Percentiles rank a stretch among this genome's conserved stretches.
Evolutionary conservation across 1,140 invertebrate genomes (phyloP).

Genomic region (Neodiprion pinetum): DNA sequence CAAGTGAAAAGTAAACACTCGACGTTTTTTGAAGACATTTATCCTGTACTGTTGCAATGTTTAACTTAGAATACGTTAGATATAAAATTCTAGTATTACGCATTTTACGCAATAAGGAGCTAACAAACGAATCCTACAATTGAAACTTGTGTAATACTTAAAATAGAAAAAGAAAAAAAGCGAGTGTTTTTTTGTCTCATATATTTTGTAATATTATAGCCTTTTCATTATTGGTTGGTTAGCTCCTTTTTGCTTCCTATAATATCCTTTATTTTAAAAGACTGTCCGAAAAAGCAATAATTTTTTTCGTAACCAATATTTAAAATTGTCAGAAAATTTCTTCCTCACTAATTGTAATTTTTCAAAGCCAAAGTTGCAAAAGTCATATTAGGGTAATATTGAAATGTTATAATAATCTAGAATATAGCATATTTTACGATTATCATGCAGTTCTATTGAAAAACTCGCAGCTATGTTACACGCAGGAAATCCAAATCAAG

Average conservation of each 20-base stretch:
- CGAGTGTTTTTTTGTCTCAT: background rate
- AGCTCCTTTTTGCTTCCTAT: background rate
- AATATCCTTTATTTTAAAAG: constrained; percentile 9
- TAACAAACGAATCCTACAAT: background rate
- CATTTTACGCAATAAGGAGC: background rate
- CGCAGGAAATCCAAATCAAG: background rate
- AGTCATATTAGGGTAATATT: background rate
- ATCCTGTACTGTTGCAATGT: constrained; percentile 1
- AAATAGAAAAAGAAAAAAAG: background rate
- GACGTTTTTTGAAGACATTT: background rate
- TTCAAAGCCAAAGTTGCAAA: constrained; percentile 5
- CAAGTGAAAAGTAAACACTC: background rate
- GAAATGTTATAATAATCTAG: background rate
- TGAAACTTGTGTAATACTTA: background rate
- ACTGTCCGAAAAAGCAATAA: constrained; percentile 11
- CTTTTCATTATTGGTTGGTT: background rate
- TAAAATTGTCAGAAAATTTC: background rate
- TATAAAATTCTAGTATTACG: background rate
- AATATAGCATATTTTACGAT: background rate
- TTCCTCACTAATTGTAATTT: constrained; percentile 6
- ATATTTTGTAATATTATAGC: background rate
- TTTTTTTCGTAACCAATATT: background rate
- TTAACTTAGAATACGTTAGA: constrained; percentile 6
- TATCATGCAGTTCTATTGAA: background rate
- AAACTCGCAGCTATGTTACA: no score